Percentiles rank a stretch among this genome's conserved stretches.
Evolutionary conservation across 2,888 invertebrate species (phyloP).

Genomic region (Diplazon laetatorius): DNA sequence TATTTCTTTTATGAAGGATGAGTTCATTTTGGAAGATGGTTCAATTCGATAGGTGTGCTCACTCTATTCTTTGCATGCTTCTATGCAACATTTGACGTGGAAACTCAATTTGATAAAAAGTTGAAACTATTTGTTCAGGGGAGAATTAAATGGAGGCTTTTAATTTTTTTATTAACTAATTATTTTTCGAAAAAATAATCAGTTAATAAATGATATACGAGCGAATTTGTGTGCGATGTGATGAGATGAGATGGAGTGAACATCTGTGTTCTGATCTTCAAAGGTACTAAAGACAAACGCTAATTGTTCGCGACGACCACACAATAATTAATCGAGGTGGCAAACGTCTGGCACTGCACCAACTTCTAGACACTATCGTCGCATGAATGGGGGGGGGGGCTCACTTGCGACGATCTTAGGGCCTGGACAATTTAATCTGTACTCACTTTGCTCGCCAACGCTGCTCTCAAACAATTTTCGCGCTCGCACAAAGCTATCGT

Average conservation of each 20-base stretch:
- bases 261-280: background rate
- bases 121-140: too few relatives aligned
- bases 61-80: background rate
- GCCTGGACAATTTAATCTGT: background rate
- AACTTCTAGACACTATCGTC: slow-evolving; percentile 1
- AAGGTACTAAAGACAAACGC: background rate
- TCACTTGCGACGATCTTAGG: background rate
- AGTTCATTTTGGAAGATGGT: slow-evolving; percentile 46
- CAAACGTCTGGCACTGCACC: background rate
- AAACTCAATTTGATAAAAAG: too few relatives aligned
- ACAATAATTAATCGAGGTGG: background rate
- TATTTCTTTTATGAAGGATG: slow-evolving; percentile 18
- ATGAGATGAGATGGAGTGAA: background rate
- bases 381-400: slow-evolving; percentile 6
- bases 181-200: too few relatives aligned
- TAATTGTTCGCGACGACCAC: background rate
- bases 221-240: background rate
- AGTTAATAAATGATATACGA: background rate
- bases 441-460: background rate
- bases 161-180: too few relatives aligned
- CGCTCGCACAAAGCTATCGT: too few relatives aligned
- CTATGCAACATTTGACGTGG: too few relatives aligned
- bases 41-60: background rate
- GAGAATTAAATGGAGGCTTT: too few relatives aligned
- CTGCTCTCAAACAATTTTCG: background rate